Evolutionary conservation across 1,140 invertebrate species (phyloP), one percentile per base, ranked within the genome.

Genomic region (Drosophila kanapiae): DNA sequence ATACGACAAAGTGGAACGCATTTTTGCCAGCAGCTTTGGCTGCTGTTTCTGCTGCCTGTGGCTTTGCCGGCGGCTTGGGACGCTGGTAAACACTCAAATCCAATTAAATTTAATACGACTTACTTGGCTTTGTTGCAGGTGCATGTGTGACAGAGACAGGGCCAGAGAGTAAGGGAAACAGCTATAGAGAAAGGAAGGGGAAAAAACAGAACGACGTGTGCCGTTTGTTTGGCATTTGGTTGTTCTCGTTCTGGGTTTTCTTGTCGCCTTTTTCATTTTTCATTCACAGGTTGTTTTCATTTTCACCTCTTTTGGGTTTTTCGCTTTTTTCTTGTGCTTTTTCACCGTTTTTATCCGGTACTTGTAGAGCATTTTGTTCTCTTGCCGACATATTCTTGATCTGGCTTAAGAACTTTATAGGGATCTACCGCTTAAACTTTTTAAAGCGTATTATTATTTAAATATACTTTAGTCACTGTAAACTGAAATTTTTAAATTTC

Each of bases 91-190:
- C 88, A 91, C 88, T 91, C 88, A 91, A 91, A 91, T 91, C 90
- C 90, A 91, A 91, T 91, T 91, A 91, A 91, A 91, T 91, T 85
- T 90, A 90, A 91, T 91, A 85, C 90, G 84, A 91, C 90, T 90
- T 90, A 90, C 85, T 85, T 90, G 85, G 78, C 81, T 72, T 67
- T 78, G 78, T 75, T 88, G 78, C 64, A 53, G 42, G 72, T 61
- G 53, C 47, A 38, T 65, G 80, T 82, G 56, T 49, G 62, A 70
- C 43, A 58, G 43, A 37, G 53, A 57, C 37, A 18, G n/a, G 4
- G 29, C 29, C 10, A 23, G 13, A 6, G 16, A 37, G 13, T 42
- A 13, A 54, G 51, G 16, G 51, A 54, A 33, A 54, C 11, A 54
- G 33, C 37, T 14, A 37, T 23, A 54, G 29, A 33, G 6, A 14